Base-by-base conservation (phyloP, 2,113 vertebrate species). In the Ptychochromis oligacanthus region DNA sequence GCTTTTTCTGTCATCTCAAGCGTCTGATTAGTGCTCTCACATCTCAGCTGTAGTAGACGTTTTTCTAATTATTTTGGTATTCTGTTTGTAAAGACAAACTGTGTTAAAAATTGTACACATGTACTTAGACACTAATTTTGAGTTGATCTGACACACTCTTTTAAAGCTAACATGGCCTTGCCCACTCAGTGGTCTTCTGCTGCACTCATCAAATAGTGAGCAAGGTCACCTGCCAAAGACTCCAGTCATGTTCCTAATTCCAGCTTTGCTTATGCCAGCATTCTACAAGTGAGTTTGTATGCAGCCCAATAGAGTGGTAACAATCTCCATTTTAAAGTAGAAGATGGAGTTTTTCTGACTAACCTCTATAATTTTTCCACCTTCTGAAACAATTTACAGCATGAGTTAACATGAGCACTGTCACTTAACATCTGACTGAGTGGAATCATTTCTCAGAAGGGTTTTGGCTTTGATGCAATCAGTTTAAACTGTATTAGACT, bases 1-100 rank as follows among this genome's bases (percentile, higher is more conserved):
- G n/a, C 60, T 57, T 65, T 65, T 64, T 31, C 65, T 79, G 60
- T 86, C 82, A 79, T 49, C 28, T 88, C 62, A 76, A 75, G 22
- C 31, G 62, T 28, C 52, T 81, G 83, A 87, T 84, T 82, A 61
- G 38, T n/a, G 20, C 46, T 74, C 74, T 84, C 46, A 56, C 46
- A 74, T 60, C 9, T n/a, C 46, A 77, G 87, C 65, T 79, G 58
- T 40, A 76, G 64, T 22, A 52, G 43, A 74, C 12, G 0, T 31
- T 54, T 70, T 72, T n/a, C 46, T 72, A 54, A 54, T 54, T 28
- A 72, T 54, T 54, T 52, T 72, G 26, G n/a, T 75, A 6, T 34
- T 43, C 5, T 59, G 18, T 75, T 67, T 84, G 24, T 18, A 57
- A 62, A 61, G 20, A 54, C 8, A 76, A 26, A 49, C 36, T 59